Percentiles rank a stretch among this genome's conserved stretches.
These are phyloP conservation scores for Tachuris rubrigastra DNA, from an alignment of 2,113 vertebrate species.

Conservation along the genomic window DNA sequence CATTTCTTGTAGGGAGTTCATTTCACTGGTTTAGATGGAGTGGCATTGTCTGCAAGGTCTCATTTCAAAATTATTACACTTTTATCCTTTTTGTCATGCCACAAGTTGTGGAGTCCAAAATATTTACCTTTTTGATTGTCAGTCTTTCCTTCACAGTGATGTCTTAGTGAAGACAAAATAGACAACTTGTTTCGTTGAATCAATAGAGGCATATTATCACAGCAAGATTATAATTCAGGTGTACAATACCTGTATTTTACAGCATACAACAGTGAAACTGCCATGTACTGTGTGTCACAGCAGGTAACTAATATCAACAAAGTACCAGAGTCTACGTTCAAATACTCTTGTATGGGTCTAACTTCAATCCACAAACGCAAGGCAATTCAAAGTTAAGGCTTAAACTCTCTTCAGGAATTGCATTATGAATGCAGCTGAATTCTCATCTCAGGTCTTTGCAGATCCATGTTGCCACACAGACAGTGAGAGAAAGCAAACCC, in stretches of 20 bases:
- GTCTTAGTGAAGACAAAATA: conserved; percentile 70
- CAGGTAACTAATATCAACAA: conserved; percentile 73
- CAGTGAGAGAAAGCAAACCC: background rate
- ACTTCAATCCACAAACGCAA: conserved; percentile 45
- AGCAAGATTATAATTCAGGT: conserved; percentile 81
- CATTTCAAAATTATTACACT: conserved; percentile 68
- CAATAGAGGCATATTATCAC: conserved; percentile 79
- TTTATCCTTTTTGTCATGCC: conserved; percentile 64
- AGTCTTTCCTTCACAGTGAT: conserved; percentile 60
- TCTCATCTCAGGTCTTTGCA: background rate
- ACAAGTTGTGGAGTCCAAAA: conserved; percentile 73
- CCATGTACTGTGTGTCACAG: conserved; percentile 70
- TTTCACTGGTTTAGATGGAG: conserved; percentile 48
- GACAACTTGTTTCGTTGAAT: conserved; percentile 77
- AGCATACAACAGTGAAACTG: conserved; percentile 51
- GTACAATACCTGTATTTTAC: conserved; percentile 77
- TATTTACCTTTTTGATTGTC: conserved; percentile 74
- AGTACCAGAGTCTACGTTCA: conserved; percentile 55
- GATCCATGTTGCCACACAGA: background rate
- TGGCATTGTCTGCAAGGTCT: conserved; percentile 54
- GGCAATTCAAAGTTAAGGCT: conserved; percentile 48
- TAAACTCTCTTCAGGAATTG: conserved; percentile 3
- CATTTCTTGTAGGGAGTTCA: conserved; percentile 40
- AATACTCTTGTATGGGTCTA: conserved; percentile 46
- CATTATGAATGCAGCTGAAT: conserved; percentile 19